Evolutionary conservation across 2,797 vertebrate species (phyloP).

Genomic region (Myotis planiceps): DNA sequence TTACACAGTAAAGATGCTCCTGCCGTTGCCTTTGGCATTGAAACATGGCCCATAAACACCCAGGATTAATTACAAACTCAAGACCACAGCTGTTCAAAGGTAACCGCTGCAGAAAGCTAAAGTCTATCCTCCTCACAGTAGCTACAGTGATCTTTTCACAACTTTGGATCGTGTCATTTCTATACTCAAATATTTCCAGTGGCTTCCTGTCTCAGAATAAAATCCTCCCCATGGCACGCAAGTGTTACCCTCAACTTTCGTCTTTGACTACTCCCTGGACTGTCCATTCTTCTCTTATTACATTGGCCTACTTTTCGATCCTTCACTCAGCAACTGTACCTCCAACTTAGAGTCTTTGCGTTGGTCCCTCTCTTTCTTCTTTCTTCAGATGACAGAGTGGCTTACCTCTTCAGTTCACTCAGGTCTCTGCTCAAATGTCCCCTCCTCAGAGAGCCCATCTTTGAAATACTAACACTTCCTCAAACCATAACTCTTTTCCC

Average conservation of each 20-base stretch:
- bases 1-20: neutral
- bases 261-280: neutral
- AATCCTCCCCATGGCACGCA: neutral
- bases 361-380: neutral
- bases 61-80: constrained; percentile 61
- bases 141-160: neutral
- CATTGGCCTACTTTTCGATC: neutral
- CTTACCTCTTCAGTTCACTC: neutral
- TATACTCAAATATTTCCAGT: neutral
- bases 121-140: neutral
- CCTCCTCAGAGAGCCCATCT: neutral
- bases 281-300: neutral
- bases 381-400: neutral
- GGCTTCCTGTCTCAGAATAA: neutral
- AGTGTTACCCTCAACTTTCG: neutral
- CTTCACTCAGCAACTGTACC: neutral
- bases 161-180: neutral
- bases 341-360: neutral
- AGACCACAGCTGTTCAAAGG: constrained; percentile 50
- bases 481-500: neutral
- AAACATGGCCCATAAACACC: neutral
- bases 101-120: neutral
- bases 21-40: neutral
- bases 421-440: neutral
- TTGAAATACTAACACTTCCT: neutral